Conservation (phyloP, 1,140 invertebrate species). For the Gerris buenoi region DNA sequence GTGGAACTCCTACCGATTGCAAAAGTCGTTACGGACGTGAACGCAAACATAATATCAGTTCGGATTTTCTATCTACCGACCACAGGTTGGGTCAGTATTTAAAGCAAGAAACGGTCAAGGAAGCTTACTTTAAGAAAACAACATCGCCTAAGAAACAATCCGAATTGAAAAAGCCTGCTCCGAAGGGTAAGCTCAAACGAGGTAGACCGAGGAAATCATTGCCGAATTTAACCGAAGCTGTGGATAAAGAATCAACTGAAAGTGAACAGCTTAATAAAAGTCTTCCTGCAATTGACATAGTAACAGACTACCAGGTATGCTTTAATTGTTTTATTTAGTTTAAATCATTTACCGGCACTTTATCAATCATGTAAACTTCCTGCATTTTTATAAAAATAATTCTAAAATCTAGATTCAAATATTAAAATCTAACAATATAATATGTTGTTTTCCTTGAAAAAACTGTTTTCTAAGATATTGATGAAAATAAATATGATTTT, state of each 20-base stretch:
- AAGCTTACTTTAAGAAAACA: neutral
- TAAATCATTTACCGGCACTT: too few species aligned
- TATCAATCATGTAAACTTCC: too few species aligned
- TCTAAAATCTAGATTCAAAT: too few species aligned
- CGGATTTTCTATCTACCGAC: slow-evolving; percentile 24
- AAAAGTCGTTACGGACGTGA: slow-evolving; percentile 23
- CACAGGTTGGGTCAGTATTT: slow-evolving; percentile 19
- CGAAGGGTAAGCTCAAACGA: neutral
- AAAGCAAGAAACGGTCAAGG: slow-evolving; percentile 13
- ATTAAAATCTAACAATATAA: too few species aligned
- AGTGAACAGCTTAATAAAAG: neutral
- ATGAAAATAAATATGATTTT: too few species aligned
- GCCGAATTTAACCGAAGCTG: neutral
- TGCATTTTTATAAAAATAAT: too few species aligned
- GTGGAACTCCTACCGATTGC: slow-evolving; percentile 1
- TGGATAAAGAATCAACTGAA: neutral
- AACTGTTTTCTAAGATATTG: too few species aligned
- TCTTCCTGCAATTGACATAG: neutral
- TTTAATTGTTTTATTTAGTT: neutral
- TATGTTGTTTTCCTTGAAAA: too few species aligned
- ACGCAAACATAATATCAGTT: slow-evolving; percentile 21
- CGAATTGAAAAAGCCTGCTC: neutral
- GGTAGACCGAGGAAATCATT: slow-evolving; percentile 2
- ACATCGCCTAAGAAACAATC: neutral
- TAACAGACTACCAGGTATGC: neutral